Conservation (phyloP, 2,888 invertebrate species). For the Julus scandinavius region DNA sequence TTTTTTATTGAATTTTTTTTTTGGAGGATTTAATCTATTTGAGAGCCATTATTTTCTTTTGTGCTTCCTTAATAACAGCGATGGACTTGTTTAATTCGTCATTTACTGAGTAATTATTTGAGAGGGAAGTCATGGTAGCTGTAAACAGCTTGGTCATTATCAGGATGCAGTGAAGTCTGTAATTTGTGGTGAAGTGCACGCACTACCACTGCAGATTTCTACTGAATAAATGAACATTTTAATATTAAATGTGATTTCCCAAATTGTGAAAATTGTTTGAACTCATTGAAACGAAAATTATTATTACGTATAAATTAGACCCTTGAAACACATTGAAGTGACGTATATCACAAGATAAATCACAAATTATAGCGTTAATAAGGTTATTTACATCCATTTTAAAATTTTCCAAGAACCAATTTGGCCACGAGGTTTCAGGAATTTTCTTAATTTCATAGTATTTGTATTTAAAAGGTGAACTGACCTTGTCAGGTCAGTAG, state of each 20-base stretch:
- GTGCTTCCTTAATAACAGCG: not conserved
- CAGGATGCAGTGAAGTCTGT: not conserved
- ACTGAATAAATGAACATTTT: not conserved
- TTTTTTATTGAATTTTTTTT: too few species aligned
- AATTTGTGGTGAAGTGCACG: not conserved
- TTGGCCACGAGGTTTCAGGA: too few species aligned
- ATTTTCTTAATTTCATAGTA: not conserved
- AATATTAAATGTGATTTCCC: too few species aligned
- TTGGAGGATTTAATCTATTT: not conserved
- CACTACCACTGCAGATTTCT: not conserved
- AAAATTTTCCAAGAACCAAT: too few species aligned
- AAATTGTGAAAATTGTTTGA: too few species aligned
- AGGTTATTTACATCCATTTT: too few species aligned
- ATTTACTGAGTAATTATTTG: slow-evolving; percentile 13
- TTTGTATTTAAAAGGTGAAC: not conserved
- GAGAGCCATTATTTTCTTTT: not conserved
- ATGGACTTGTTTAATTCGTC: slow-evolving; percentile 19
- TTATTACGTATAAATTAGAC: too few species aligned
- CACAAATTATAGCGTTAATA: too few species aligned
- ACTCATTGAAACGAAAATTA: too few species aligned
- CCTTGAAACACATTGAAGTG: too few species aligned
- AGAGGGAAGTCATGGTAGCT: not conserved
- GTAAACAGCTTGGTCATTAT: slow-evolving; percentile 40
- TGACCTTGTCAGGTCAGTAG: not conserved
- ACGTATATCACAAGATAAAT: too few species aligned